Evolutionary conservation across 2,797 vertebrate genomes (phyloP).

Genomic region (Bradypodion pumilum): DNA sequence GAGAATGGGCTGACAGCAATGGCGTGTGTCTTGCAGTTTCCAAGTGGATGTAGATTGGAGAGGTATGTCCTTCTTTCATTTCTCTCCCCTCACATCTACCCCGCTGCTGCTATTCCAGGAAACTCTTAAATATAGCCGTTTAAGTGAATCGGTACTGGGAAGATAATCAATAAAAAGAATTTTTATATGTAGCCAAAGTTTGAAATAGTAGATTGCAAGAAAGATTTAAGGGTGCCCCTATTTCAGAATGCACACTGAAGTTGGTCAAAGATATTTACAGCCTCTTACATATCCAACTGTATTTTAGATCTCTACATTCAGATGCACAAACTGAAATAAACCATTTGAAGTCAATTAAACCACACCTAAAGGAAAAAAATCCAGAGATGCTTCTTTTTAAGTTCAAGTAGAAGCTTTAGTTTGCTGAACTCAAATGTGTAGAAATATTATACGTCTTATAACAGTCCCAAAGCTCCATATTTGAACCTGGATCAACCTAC

Average conservation of each 20-base stretch:
- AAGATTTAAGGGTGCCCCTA: not conserved
- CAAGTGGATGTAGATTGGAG: too few species aligned
- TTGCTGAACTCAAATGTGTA: not conserved
- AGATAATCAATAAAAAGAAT: not conserved
- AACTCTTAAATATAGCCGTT: not conserved
- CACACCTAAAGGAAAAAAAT: constrained; percentile 14
- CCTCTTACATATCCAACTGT: not conserved
- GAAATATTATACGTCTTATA: not conserved
- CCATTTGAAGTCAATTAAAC: not conserved
- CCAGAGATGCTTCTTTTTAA: not conserved
- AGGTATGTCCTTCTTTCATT: too few species aligned
- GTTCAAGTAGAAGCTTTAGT: not conserved
- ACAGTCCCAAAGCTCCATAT: not conserved
- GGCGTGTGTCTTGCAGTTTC: too few species aligned
- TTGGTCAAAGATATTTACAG: not conserved
- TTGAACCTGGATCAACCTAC: not conserved
- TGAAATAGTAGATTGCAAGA: not conserved
- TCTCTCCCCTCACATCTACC: not conserved
- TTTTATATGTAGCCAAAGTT: not conserved
- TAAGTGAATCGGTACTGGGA: not conserved
- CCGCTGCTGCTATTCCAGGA: not conserved
- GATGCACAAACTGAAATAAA: constrained; percentile 12
- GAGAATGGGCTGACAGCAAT: too few species aligned
- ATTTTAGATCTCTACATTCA: constrained; percentile 24
- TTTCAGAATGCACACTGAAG: constrained; percentile 2